Conservation (phyloP, 2,797 vertebrate species). For the Cuniculus paca region DNA sequence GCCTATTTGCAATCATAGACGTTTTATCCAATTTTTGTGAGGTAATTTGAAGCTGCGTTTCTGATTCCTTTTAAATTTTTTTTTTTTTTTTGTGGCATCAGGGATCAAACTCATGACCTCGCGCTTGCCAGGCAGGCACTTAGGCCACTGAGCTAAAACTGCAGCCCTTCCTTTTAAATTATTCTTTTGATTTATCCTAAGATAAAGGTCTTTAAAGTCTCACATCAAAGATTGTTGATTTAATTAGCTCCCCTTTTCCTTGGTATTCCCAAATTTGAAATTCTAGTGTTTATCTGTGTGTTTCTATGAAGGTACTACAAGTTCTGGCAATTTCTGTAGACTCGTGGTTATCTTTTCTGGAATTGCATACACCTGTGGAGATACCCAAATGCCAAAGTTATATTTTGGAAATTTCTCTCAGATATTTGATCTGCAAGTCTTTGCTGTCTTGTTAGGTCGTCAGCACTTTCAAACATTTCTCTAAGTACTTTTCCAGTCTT, state of each 20-base stretch:
- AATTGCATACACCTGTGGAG: background rate
- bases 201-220: background rate
- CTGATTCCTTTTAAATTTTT: background rate
- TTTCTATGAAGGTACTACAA: background rate
- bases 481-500: background rate
- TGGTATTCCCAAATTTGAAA: background rate
- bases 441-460: background rate
- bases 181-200: background rate
- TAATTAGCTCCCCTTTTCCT: background rate
- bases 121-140: no score
- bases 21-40: constrained; percentile 11
- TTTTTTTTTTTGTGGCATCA: no score
- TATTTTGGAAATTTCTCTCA: background rate
- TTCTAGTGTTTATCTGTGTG: background rate
- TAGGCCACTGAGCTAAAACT: no score
- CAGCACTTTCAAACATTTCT: background rate
- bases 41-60: background rate
- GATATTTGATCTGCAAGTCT: background rate
- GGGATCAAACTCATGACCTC: no score
- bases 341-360: background rate
- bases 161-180: background rate
- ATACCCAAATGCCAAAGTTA: background rate
- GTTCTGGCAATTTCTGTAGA: background rate
- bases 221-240: background rate
- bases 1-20: background rate